These are phyloP conservation scores for Caenorhabditis sp. DNA, from an alignment of 2,888 invertebrate genomes.

Conservation along the genomic window DNA sequence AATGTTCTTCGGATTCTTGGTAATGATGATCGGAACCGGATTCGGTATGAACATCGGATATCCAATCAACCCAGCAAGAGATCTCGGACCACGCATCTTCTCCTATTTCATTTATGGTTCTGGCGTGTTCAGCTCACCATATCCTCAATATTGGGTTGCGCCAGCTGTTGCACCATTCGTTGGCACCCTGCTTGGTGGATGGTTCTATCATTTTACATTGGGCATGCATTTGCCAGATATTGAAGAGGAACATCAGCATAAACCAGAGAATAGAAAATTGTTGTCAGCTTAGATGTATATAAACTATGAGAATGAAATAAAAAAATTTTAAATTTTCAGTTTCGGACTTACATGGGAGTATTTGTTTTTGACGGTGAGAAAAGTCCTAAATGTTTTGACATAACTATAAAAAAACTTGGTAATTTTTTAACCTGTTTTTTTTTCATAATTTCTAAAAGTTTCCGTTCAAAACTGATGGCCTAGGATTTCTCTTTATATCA, in stretches of 20 bases:
- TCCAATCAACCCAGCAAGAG: constrained; percentile 59
- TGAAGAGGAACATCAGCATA: constrained; percentile 18
- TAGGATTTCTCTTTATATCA: too few relatives aligned
- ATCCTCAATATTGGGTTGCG: constrained; percentile 49
- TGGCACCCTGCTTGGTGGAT: constrained; percentile 54
- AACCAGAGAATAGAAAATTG: constrained; percentile 27
- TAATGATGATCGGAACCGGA: constrained; percentile 63
- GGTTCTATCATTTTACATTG: constrained; percentile 46
- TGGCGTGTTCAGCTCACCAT: constrained; percentile 56
- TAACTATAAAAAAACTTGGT: too few relatives aligned
- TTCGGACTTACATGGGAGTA: too few relatives aligned
- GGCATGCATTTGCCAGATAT: constrained; percentile 51
- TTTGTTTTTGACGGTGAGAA: too few relatives aligned
- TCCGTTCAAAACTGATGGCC: too few relatives aligned
- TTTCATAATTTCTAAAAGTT: too few relatives aligned
- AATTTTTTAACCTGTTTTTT: too few relatives aligned
- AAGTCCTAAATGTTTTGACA: too few relatives aligned
- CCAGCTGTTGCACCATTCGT: constrained; percentile 53
- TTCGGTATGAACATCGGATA: constrained; percentile 65
- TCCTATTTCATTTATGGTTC: constrained; percentile 59
- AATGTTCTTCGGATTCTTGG: constrained; percentile 58
- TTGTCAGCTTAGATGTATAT: constrained; percentile 29
- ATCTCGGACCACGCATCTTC: constrained; percentile 67
- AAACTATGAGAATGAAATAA: too few relatives aligned
- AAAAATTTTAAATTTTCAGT: too few relatives aligned